A percentile compares a stretch with the other conserved stretches of the same genome.
These are phyloP conservation scores for Ypsolopha scabrella DNA, from an alignment of 2,888 invertebrate species.

Conservation along the genomic window DNA sequence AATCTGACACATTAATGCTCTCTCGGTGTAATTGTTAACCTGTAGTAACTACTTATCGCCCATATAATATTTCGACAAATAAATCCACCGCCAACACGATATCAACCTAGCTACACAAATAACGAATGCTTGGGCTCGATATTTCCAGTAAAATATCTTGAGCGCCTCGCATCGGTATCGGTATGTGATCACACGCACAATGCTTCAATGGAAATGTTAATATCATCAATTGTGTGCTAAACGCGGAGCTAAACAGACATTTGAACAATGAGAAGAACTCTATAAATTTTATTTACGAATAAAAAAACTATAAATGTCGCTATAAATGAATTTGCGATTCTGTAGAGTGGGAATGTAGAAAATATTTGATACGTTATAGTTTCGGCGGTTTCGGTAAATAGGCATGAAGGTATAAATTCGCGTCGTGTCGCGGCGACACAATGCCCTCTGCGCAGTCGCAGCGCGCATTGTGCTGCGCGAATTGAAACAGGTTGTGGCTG, in stretches of 20 bases:
- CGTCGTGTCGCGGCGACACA: conserved; percentile 24
- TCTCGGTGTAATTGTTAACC: conserved; percentile 10
- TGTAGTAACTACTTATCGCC: conserved; percentile 14
- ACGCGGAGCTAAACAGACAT: conserved; percentile 42
- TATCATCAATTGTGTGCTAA: conserved; percentile 59
- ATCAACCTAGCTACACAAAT: not conserved
- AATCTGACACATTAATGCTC: conserved; percentile 24
- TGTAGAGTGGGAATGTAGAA: conserved; percentile 40
- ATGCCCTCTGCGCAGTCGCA: conserved; percentile 38
- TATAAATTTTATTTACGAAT: conserved; percentile 48
- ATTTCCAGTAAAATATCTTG: not conserved
- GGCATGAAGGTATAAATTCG: conserved; percentile 67
- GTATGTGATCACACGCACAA: conserved; percentile 15
- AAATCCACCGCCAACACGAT: not conserved
- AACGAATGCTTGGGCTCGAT: not conserved
- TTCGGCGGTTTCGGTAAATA: conserved; percentile 46
- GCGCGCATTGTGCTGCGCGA: conserved; percentile 49
- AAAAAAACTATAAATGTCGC: conserved; percentile 42
- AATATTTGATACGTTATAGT: conserved; percentile 35
- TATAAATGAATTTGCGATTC: conserved; percentile 48
- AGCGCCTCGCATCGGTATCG: not conserved
- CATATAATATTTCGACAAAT: conserved; percentile 1
- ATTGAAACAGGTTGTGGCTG: conserved; percentile 66
- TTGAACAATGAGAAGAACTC: conserved; percentile 45
- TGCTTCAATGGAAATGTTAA: conserved; percentile 58